These are phyloP conservation scores for Pygoscelis adeliae DNA, from an alignment of 2,113 vertebrate genomes.

Conservation along the genomic window DNA sequence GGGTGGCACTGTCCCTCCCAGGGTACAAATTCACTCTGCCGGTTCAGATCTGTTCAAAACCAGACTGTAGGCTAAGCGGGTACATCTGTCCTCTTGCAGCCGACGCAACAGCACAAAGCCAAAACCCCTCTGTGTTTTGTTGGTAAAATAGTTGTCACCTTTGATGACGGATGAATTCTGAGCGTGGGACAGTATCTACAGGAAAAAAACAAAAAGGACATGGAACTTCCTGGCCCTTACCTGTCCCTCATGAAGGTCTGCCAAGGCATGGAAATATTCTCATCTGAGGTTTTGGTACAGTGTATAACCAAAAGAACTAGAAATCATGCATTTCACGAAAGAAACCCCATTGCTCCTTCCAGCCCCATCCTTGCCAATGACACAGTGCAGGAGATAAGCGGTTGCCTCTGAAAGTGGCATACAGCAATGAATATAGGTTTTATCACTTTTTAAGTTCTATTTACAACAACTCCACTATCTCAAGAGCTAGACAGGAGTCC, in stretches of 20 bases:
- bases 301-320: background rate
- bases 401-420: background rate
- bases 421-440: background rate
- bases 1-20: background rate
- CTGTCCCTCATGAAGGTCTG: background rate
- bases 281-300: background rate
- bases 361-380: background rate
- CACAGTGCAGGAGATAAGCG: background rate
- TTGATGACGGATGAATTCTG: background rate
- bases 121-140: background rate
- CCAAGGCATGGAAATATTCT: background rate
- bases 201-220: background rate
- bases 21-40: background rate
- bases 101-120: background rate
- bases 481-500: slow-evolving; percentile 21
- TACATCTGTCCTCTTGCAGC: background rate
- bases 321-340: background rate
- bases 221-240: background rate
- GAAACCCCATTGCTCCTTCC: background rate
- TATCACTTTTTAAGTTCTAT: slow-evolving; percentile 33
- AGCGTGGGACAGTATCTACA: background rate
- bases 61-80: background rate
- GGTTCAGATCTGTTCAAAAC: background rate
- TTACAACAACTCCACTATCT: slow-evolving; percentile 22
- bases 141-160: background rate